A percentile compares a stretch with the other conserved stretches of the same genome.
Conservation (phyloP, 64 coral and sea anemone species). For the Stichodactyla mertensii region DNA sequence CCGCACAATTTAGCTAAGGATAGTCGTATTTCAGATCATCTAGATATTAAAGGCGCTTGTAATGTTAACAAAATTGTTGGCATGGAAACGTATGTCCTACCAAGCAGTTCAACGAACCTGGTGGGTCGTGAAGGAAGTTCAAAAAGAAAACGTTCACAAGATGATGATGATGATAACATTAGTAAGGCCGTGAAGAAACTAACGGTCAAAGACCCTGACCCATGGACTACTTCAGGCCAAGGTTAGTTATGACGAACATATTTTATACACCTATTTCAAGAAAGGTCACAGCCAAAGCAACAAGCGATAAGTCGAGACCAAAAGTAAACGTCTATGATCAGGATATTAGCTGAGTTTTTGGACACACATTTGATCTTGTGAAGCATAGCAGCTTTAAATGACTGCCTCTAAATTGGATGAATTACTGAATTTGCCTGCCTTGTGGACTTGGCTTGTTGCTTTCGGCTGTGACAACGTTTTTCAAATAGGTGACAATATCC, state of each 20-base stretch:
- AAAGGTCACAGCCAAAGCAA: no score
- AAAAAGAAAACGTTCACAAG: slow-evolving; percentile 2
- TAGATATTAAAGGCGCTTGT: background rate
- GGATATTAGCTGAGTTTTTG: no score
- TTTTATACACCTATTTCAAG: no score
- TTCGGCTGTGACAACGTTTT: no score
- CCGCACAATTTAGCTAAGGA: background rate
- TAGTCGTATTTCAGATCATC: background rate
- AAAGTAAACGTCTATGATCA: no score
- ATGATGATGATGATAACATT: background rate
- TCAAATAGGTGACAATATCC: no score
- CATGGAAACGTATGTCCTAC: background rate
- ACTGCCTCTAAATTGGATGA: no score
- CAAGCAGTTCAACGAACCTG: background rate
- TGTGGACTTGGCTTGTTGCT: no score
- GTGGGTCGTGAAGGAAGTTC: background rate
- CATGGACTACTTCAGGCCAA: background rate
- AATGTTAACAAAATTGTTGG: background rate
- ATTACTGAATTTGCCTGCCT: no score
- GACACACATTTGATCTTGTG: no score
- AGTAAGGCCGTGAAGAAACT: background rate
- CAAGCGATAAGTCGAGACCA: no score
- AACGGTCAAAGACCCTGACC: background rate
- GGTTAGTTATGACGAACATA: background rate
- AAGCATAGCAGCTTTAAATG: no score